A percentile compares a stretch with the other conserved stretches of the same genome.
These are phyloP conservation scores for Phainopepla nitens DNA, from an alignment of 2,113 vertebrate genomes.

Conservation along the genomic window DNA sequence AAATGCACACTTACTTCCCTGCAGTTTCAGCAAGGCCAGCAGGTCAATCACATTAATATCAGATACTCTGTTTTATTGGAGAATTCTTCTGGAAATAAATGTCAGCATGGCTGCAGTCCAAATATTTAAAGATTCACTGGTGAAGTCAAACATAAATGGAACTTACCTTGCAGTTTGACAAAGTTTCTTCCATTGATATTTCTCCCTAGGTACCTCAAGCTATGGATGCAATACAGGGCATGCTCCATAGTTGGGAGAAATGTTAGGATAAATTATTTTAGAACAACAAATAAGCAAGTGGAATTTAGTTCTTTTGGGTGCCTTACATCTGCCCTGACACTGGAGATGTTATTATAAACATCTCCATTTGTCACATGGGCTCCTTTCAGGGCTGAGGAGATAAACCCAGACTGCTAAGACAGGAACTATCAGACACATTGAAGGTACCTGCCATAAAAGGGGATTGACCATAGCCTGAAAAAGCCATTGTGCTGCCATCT, in stretches of 20 bases:
- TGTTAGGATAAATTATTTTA: background rate
- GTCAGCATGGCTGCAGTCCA: background rate
- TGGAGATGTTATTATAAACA: background rate
- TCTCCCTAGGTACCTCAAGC: background rate
- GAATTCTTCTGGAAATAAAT: conserved; percentile 23
- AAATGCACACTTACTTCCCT: conserved; percentile 13
- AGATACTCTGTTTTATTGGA: background rate
- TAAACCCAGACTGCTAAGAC: background rate
- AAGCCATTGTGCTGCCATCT: background rate
- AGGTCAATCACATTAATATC: conserved; percentile 24
- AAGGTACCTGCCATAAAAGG: background rate
- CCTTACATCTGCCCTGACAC: background rate
- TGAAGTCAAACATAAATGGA: background rate
- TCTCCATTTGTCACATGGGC: background rate
- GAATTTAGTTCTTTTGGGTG: background rate
- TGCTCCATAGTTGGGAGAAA: background rate
- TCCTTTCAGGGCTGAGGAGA: background rate
- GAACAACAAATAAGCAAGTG: background rate
- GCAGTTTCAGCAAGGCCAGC: conserved; percentile 16
- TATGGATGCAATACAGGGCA: background rate
- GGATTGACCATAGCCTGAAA: background rate
- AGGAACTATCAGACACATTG: background rate
- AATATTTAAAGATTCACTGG: background rate
- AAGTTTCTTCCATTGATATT: background rate
- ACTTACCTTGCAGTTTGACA: background rate